A percentile compares a stretch with the other conserved stretches of the same genome.
These are phyloP conservation scores for Cercopithecus neglectus DNA, from an alignment of 2,797 vertebrate species.

Conservation along the genomic window DNA sequence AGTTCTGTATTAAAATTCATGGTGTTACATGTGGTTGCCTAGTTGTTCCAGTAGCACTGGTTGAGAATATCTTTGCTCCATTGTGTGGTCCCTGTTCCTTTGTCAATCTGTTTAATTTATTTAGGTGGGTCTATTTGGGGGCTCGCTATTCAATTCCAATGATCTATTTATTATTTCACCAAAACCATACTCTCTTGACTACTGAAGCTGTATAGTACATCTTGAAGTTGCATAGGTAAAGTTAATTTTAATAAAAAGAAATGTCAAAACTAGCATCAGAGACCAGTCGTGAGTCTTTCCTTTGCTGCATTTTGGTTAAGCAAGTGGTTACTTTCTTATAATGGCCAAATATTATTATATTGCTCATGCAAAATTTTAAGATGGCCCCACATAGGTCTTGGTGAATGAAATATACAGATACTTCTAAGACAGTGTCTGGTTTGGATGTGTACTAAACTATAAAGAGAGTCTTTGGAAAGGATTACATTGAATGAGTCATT, in stretches of 20 bases:
- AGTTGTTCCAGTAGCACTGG: neutral
- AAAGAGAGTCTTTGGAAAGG: neutral
- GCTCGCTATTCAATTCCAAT: neutral
- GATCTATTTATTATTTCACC: neutral
- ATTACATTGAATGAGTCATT: neutral
- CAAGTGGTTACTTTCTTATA: neutral
- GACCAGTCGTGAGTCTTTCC: neutral
- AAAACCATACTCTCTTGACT: neutral
- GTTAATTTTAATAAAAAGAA: neutral
- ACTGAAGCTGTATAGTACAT: too few relatives aligned
- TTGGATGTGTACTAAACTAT: neutral
- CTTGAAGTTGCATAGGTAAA: neutral
- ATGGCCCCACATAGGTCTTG: rapidly evolving
- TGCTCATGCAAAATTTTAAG: neutral
- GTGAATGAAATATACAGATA: neutral
- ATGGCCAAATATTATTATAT: neutral
- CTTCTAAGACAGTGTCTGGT: rapidly evolving
- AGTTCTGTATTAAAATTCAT: neutral
- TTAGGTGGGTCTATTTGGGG: rapidly evolving
- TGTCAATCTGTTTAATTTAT: neutral
- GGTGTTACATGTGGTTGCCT: neutral
- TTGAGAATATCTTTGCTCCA: neutral
- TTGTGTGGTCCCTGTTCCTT: neutral
- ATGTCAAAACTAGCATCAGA: neutral
- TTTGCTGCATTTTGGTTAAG: neutral